Evolutionary conservation across 2,113 vertebrate genomes (phyloP), one percentile per base, ranked within the genome.

Genomic region (Chloropsis hardwickii): DNA sequence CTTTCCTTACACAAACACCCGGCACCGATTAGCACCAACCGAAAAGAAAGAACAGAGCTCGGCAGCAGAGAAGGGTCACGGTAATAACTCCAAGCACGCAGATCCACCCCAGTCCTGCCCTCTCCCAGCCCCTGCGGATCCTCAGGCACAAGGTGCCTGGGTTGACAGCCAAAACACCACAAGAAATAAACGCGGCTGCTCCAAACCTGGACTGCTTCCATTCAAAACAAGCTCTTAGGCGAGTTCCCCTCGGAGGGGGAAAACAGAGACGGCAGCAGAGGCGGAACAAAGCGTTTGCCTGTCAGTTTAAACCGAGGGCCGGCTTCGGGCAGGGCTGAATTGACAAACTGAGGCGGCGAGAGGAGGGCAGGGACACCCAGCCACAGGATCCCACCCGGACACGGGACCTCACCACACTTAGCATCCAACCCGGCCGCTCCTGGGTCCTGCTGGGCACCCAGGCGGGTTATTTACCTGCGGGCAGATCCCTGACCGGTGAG

Each of bases 401-500:
- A 6, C 56, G 8, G n/a, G 56, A 40, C 19, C 47, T 1, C 57
- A 21, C 12, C 67, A 2, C 50, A 10, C 54, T 39, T 4, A 0
- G 22, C 5, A 11, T 2, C n/a, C 53, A 10, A 1, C 65, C 7
- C 33, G 7, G 57, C 14, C 1, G 1, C 50, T 61, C 62, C 47
- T 2, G 44, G 10, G 6, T 8, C 80, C n/a, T 23, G 6, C 31
- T 2, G 57, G 42, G 22, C 57, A 50, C 57, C 1, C 6, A 5
- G 8, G 33, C 11, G 3, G 8, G 3, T 24, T 5, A 5, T 16
- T 51, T 8, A 39, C 4, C 5, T 2, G 19, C 0, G 21, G 21
- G 50, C 10, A 86, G 10, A 6, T 19, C 8, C 1, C 3, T 23
- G 23, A 4, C 5, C 0, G 0, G 66, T 0, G 11, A 19, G 33